Evolutionary conservation across 2,888 invertebrate genomes (phyloP), one percentile per base, ranked within the genome.

Genomic region (Lasioglossum vierecki): DNA sequence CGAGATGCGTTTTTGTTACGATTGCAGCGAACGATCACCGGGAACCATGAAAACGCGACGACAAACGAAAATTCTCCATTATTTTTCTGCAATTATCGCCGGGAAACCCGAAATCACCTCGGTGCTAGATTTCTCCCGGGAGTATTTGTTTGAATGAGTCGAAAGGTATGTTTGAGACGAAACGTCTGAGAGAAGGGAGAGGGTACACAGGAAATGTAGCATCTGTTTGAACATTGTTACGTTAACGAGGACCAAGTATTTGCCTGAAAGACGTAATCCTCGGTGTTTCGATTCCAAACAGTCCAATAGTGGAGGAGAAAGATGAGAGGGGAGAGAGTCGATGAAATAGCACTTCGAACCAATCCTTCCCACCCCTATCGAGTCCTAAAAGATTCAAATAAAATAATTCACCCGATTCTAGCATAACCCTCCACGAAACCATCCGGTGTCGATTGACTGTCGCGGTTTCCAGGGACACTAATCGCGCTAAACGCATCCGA

Each of bases 201-300:
- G 68, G 81, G 85, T 75, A 86, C 83, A 83, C 81, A 71, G 73
- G 44, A 86, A 85, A 82, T 66, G 72, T 76, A 77, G 80, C 80
- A 79, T 88, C 88, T 92, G 91, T 92, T 92, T 92, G 92, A 91
- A 92, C 91, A 92, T 92, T 92, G 92, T 93, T 93, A 91, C 87
- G 91, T 91, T 92, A 92, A 93, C 92, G 92, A 92, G 91, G 91
- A 90, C 35, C 91, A 90, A 92, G 92, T 93, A 92, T 92, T 93
- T 93, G 89, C 92, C 89, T 86, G 87, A 85, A 89, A 89, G 89
- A 91, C 91, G 85, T 82, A 87, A 88, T 82, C 53, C 81, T 77
- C 81, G 60, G 72, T 82, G 75, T 84, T 77, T 81, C 84, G 87
- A 86, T 87, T 86, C 63, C 76, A 71, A 84, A 82, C 76, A 74